These are phyloP conservation scores for Salminus brasiliensis DNA, from an alignment of 2,113 vertebrate genomes.

Conservation along the genomic window DNA sequence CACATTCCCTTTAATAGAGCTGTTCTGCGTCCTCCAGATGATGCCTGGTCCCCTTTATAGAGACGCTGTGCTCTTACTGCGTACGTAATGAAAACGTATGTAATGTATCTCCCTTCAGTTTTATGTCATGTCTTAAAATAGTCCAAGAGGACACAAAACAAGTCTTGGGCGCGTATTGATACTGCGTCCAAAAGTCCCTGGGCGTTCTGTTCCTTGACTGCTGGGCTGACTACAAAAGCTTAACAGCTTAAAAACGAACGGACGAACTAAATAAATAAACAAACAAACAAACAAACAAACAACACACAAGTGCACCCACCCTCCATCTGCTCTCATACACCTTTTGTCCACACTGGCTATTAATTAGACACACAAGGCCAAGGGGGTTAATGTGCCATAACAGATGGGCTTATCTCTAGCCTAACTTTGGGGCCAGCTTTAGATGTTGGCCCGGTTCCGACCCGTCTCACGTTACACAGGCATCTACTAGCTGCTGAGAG, in stretches of 20 bases:
- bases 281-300: constrained; percentile 9
- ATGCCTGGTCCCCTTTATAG: constrained; percentile 30
- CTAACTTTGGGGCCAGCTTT: constrained; percentile 65
- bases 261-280: too few species aligned
- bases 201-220: constrained; percentile 4
- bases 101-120: constrained; percentile 58
- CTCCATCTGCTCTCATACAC: constrained; percentile 50
- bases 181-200: constrained; percentile 22
- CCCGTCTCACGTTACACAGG: constrained; percentile 62
- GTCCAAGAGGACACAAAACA: constrained; percentile 48
- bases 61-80: constrained; percentile 25
- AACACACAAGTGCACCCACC: too few species aligned
- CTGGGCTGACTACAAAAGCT: neutral
- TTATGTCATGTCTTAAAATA: constrained; percentile 64
- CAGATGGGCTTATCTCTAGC: constrained; percentile 69
- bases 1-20: constrained; percentile 18
- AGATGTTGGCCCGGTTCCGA: constrained; percentile 56
- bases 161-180: constrained; percentile 23
- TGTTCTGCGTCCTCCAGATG: neutral
- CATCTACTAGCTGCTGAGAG: constrained; percentile 30
- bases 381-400: constrained; percentile 69
- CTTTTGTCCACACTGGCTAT: constrained; percentile 67
- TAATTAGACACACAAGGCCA: constrained; percentile 62
- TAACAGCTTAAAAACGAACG: too few species aligned
- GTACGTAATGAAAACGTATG: constrained; percentile 51